Evolutionary conservation across 2,888 invertebrate genomes (phyloP), one percentile per base, ranked within the genome.

Genomic region (Serrognathus titanus): DNA sequence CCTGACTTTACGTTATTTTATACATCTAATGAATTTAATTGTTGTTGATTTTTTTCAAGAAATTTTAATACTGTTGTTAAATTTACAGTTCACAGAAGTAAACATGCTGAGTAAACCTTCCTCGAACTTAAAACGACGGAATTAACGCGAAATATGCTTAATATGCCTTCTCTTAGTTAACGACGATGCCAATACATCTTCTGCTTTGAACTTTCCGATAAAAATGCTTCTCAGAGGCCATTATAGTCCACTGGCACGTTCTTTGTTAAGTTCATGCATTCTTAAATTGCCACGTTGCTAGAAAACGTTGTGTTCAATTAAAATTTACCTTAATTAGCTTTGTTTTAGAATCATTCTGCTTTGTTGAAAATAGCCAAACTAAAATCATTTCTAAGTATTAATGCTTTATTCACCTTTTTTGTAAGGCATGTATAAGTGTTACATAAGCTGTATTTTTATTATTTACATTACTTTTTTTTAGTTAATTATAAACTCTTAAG

Each of bases 221-320:
- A 61, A 61, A 61, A 54, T 55, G 37, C 40, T 48, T 47, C 31
- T 49, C 58, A 61, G 58, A 43, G 56, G 56, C 56, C 59, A 59
- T 58, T 58, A 51, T 59, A 51, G 56, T 57, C 54, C 54, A 51
- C 54, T 55, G 47, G 59, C 61, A 61, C 57, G 61, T 63, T 57
- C 58, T 50, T 57, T 51, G 55, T 49, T 50, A 55, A 53, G 55
- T 59, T 52, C 57, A 51, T 55, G 53, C 65, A 66, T 66, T 66
- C 64, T 58, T 60, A 64, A 62, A 63, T 62, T 57, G 64, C 60
- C 60, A 60, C 59, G 57, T 55, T 45, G 62, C 58, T 57, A 60
- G 63, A 63, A 64, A 66, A 64, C 66, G 62, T 63, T 58, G 58
- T 61, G 47, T 62, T 65, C 66, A 66, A 65, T 66, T 66, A 66